Evolutionary conservation across 2,113 vertebrate species (phyloP), one percentile per base, ranked within the genome.

Genomic region (Capricornis sumatraensis): DNA sequence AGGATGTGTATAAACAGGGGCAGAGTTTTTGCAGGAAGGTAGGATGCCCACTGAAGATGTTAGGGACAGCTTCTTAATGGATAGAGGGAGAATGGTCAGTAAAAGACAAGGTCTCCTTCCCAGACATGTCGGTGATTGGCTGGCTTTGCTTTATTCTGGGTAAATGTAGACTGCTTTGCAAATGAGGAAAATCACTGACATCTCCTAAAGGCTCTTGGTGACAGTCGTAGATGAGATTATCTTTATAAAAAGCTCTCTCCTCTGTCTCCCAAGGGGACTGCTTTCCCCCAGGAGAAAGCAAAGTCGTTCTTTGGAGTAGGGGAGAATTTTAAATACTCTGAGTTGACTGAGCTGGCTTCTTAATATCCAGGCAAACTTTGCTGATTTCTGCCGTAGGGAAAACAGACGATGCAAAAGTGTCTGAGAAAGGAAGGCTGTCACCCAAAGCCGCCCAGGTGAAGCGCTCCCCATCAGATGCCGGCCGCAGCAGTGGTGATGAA

Each of bases 321-420:
- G 81, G 60, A 55, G 2, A 28, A 43, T 86, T 40, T 74, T 87
- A 62, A 62, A 55, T 87, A 43, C 53, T 6, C 6, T 13, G 21
- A 40, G 43, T 52, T 43, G 27, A 36, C 11, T n/a, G 30, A 53
- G 8, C 43, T n/a, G 50, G 40, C 16, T 30, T 64, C 81, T 50
- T 40, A 55, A 33, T 88, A 62, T 86, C 33, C 4, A 19, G 43
- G 17, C 82, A 98, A 82, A 98, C 83, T 28, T 91, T 36, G 6
- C 64, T 93, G 79, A 64, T 97, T 85, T 97, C 84, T 96, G 36
- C 57, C 87, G 50, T 94, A 99, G 99, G 99, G 97, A 99, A 99
- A 98, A 99, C 99, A 2, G 99, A 99, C 30, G 99, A 99, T 87
- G 99, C 99, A 83, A 99, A 99, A 98, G 99, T 99, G 89, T 99